Percentiles rank a stretch among this genome's conserved stretches.
phyloP scores from a whole-genome alignment of 92 coral and sea anemone species.

The Palythoa heliodiscus region DNA sequence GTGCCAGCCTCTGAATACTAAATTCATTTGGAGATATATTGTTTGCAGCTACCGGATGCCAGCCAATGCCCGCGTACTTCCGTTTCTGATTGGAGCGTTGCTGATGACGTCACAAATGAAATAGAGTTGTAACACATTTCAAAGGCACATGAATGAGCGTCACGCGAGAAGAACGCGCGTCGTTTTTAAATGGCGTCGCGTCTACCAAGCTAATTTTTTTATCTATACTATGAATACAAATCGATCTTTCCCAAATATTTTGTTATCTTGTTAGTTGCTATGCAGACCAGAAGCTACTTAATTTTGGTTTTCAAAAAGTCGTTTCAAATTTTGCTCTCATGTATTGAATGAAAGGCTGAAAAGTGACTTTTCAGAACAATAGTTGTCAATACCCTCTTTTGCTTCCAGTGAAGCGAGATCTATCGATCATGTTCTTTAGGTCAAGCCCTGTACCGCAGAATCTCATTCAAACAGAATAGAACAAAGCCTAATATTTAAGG shows the following conservation, averaged over 20 bases:
- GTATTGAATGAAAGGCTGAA: conserved; percentile 3
- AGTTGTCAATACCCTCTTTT: conserved; percentile 13
- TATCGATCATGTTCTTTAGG: conserved; percentile 29
- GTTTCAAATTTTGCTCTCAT: background rate
- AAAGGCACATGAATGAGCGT: conserved; percentile 48
- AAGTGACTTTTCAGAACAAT: background rate
- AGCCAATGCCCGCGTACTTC: conserved; percentile 86
- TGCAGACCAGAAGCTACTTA: conserved; percentile 12
- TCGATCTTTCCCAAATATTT: conserved; percentile 2
- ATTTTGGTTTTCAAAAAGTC: background rate
- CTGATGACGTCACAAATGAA: conserved; percentile 70
- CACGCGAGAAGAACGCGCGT: conserved; percentile 51
- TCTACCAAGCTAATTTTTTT: conserved; percentile 39
- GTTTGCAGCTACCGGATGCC: conserved; percentile 76
- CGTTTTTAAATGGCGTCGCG: conserved; percentile 48
- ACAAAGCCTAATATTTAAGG: conserved; percentile 27
- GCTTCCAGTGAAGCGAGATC: conserved; percentile 14
- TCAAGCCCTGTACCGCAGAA: conserved; percentile 9
- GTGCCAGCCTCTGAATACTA: conserved; percentile 47
- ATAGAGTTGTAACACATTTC: conserved; percentile 73
- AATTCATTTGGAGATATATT: conserved; percentile 45
- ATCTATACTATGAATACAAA: conserved; percentile 34
- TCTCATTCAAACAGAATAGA: conserved; percentile 12
- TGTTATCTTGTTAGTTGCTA: conserved; percentile 33
- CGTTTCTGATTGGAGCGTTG: conserved; percentile 84